Conservation (phyloP, 2,888 invertebrate species). For the Stictocephala bisonia region DNA sequence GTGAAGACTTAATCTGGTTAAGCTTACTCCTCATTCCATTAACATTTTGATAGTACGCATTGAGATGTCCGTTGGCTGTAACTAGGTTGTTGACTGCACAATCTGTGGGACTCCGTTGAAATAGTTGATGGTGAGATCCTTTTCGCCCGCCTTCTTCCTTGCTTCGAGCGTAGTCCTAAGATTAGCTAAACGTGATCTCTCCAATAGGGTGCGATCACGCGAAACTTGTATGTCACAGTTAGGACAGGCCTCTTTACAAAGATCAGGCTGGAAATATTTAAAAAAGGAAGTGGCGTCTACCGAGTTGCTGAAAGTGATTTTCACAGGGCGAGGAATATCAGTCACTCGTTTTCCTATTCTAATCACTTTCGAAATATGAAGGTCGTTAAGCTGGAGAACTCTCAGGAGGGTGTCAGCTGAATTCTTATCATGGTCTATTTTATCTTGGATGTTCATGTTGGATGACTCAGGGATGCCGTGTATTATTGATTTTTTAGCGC, state of each 20-base stretch:
- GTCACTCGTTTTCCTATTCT: not conserved
- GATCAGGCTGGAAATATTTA: not conserved
- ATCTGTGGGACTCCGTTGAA: not conserved
- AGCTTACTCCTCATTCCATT: not conserved
- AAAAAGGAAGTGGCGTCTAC: not conserved
- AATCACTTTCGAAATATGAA: not conserved
- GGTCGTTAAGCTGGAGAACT: not conserved
- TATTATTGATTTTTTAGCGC: not conserved
- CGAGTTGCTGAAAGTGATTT: not conserved
- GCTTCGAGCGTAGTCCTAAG: not conserved
- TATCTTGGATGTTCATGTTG: not conserved
- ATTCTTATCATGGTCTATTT: constrained; percentile 5
- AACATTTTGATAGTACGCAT: constrained; percentile 1
- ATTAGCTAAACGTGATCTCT: not conserved
- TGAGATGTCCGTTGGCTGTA: constrained; percentile 16
- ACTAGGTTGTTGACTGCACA: constrained; percentile 10
- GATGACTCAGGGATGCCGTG: not conserved
- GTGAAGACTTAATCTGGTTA: not conserved
- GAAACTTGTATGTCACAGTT: not conserved
- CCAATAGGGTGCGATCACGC: not conserved
- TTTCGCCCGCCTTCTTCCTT: constrained; percentile 2
- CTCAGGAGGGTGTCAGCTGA: not conserved
- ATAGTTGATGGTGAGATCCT: not conserved
- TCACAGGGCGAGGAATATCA: constrained; percentile 2
- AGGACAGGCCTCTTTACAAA: not conserved